Evolutionary conservation across 2,888 invertebrate genomes (phyloP), one percentile per base, ranked within the genome.

Genomic region (Zaprionus bogoriensis): DNA sequence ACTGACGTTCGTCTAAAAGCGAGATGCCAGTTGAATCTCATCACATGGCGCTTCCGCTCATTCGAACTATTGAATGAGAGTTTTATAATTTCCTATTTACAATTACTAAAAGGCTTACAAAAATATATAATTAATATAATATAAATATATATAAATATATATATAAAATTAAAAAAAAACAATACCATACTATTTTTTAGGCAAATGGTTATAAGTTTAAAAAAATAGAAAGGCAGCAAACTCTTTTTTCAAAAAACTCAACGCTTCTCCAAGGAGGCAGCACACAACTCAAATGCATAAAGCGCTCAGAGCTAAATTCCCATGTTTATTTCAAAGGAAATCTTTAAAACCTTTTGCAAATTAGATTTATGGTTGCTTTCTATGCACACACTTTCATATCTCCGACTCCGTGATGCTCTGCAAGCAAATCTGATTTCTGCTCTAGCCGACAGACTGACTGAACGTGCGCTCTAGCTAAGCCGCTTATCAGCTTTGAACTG

Each of bases 401-500:
- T n/a, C n/a, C n/a, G n/a, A n/a, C n/a, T n/a, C n/a, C n/a, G n/a
- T 9, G 17, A 36, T 7, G 7, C 32, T 14, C 32, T 7, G 14
- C 32, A 9, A 14, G 14, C 23, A 23, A 30, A 22, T 14, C 12
- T 44, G 17, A 32, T 38, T 39, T 22, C 12, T 47, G 57, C 57
- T 55, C 5, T 42, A n/a, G 47, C 25, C n/a, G n/a, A n/a, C n/a
- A n/a, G 27, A 41, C 27, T 41, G 9, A 45, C 25, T 41, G 68
- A 60, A 59, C 59, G 59, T 60, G 75, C 67, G 60, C 65, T 75
- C 70, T 12, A n/a, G 77, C 69, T 84, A 89, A 88, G 74, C 85
- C 65, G 77, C 88, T 88, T 89, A 88, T 87, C 87, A 72, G 87
- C 70, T 82, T 76, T 72, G 38, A 3, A 5, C 36, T 17, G 20